Percentiles rank a stretch among this genome's conserved stretches.
Evolutionary conservation across 2,888 invertebrate species (phyloP).

Genomic region (Rhingia rostrata): DNA sequence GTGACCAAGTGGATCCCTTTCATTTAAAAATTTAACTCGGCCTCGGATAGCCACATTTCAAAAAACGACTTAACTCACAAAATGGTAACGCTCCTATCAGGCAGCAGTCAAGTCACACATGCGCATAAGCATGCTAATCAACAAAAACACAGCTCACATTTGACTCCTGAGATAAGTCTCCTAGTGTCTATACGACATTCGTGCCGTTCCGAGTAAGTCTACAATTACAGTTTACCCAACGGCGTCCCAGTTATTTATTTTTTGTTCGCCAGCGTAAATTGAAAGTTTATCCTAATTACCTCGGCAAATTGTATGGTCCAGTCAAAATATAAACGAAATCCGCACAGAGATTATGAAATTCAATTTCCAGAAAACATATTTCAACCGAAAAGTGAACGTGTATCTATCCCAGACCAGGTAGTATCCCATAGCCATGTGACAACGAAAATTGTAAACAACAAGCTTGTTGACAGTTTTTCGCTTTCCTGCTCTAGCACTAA

Average conservation of each 20-base stretch:
- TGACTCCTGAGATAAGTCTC: too few species aligned
- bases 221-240: background rate
- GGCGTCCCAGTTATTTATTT: background rate
- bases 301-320: background rate
- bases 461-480: conserved; percentile 65
- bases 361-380: conserved; percentile 6
- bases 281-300: background rate
- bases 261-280: too few species aligned
- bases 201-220: background rate
- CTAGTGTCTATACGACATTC: too few species aligned
- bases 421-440: background rate
- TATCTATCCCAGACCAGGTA: background rate
- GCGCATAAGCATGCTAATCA: too few species aligned
- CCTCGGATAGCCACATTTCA: too few species aligned
- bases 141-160: too few species aligned
- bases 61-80: too few species aligned
- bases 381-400: conserved; percentile 32
- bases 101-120: too few species aligned
- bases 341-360: background rate
- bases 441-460: conserved; percentile 36
- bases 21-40: too few species aligned
- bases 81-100: too few species aligned
- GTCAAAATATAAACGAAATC: background rate
- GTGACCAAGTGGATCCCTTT: too few species aligned
- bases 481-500: conserved; percentile 32